Evolutionary conservation across 2,888 invertebrate genomes (phyloP), one percentile per base, ranked within the genome.

Genomic region (Brenthis daphne): DNA sequence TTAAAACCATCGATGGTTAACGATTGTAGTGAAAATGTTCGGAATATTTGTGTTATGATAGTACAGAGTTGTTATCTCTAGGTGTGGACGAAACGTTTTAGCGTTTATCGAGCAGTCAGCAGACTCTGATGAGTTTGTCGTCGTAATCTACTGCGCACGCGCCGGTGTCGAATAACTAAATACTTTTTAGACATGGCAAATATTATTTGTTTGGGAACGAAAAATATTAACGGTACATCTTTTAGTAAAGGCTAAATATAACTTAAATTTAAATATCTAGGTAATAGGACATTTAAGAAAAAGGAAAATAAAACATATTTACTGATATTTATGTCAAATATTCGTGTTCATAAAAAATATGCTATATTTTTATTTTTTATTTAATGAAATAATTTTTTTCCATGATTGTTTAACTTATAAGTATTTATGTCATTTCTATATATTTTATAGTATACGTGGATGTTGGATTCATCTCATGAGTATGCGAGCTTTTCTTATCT

Each of bases 381-480:
- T 37, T n/a, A 13, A 48, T 12, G 8, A 54, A 29, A 51, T 8
- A 53, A 0, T 53, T 53, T n/a, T 11, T 6, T 43, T 29, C 4
- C 29, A 4, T 29, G 29, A 29, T 29, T 29, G 29, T 29, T 4
- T 29, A 29, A 29, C 29, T 29, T 29, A 12, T 16, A 33, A 0
- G 29, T 20, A 50, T 47, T 1, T 2, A n/a, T 51, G 69, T 1
- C 65, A 67, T 0, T 6, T 85, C 83, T 83, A 78, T 58, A 24
- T 2, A 0, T 78, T 76, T 5, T 3, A 67, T 67, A 20, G 53
- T 76, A 83, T 81, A 33, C 3, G 24, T 74, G 85, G 89, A 89
- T 88, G 89, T 89, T 84, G 86, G 83, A 87, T 89, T 89, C 90
- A 91, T 90, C 91, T 90, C 82, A 80, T 57, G 84, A 82, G 82